A percentile compares a stretch with the other conserved stretches of the same genome.
These are phyloP conservation scores for Labeo rohita DNA, from an alignment of 2,113 vertebrate species.

Conservation along the genomic window DNA sequence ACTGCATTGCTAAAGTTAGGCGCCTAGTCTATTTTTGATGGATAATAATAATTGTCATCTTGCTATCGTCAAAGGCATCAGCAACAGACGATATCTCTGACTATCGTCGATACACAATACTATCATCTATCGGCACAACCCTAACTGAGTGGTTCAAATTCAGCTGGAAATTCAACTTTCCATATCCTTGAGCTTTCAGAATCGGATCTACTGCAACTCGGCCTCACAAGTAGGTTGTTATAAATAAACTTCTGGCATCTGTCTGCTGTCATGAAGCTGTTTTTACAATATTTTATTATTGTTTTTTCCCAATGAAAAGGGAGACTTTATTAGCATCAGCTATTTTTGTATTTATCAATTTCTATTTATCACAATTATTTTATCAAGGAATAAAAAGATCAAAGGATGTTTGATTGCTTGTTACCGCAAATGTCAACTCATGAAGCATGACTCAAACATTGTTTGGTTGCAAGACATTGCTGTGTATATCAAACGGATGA, in stretches of 20 bases:
- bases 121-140: no score
- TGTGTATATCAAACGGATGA: background rate
- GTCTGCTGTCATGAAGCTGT: background rate
- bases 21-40: no score
- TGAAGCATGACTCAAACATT: background rate
- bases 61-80: no score
- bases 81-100: no score
- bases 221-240: background rate
- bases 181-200: background rate
- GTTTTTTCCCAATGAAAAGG: background rate
- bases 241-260: background rate
- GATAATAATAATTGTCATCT: no score
- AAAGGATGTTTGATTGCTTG: background rate
- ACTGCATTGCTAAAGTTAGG: no score
- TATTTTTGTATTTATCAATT: background rate
- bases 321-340: background rate
- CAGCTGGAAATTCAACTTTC: background rate
- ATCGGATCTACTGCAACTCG: background rate
- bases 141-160: background rate
- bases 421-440: background rate
- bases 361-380: background rate
- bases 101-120: no score
- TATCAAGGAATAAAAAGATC: background rate
- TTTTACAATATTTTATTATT: background rate
- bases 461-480: constrained; percentile 28